Base-by-base conservation (phyloP, 1,140 invertebrate species). In the Tetraneura akinire region DNA sequence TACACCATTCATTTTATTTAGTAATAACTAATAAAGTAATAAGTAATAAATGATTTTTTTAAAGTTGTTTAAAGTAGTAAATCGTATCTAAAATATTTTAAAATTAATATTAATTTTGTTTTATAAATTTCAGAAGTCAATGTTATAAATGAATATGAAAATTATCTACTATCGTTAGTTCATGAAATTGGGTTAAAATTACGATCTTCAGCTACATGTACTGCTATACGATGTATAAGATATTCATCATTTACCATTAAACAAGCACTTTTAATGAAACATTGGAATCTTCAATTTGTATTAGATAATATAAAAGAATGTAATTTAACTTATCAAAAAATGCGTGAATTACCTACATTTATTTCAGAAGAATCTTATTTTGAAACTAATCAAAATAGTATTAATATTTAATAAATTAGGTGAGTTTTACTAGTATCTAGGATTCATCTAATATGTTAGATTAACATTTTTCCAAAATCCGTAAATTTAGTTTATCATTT, bases 201-300 rank as follows among this genome's bases (percentile, higher is more conserved):
- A 26, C 91, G 92, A 83, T 90, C 91, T 37, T 89, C 89, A n/a
- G 96, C 96, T 3, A 89, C 92, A 80, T 95, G 93, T 84, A 91
- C 90, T 0, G 89, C 89, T 64, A 87, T 98, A 11, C 90, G 93
- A 80, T 94, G 95, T 83, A 89, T 94, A 23, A 88, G 93, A 47
- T 92, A 93, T 84, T 95, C 94, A 23, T 89, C 92, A 83, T 98
- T 98, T 85, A 89, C 88, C n/a, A 70, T 93, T 8, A 87, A 93
- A 0, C 86, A 92, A 83, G 91, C 95, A 14, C 85, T 98, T 9
- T 86, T 98, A 1, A 86, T 89, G 42, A 94, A 96, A 86, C 90
- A 97, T 82, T 98, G 95, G 93, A 89, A 87, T 76, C 82, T 96
- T 32, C 84, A 91, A 80, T 84, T 91, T 83, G 90, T 98, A 68